phyloP scores from a whole-genome alignment of 2,888 invertebrate genomes.

The Lobophora halterata region DNA sequence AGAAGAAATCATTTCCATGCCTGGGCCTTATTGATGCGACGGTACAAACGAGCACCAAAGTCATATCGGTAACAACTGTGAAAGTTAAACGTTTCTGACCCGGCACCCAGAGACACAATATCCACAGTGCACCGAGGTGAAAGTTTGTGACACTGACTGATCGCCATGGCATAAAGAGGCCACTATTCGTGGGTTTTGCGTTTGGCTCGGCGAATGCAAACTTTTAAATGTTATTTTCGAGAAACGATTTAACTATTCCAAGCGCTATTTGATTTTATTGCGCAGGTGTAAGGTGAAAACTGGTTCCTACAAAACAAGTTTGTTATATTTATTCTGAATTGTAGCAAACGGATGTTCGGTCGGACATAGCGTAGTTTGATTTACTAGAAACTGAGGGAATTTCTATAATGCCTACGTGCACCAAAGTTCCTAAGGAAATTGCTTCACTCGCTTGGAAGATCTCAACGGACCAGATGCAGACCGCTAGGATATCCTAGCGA shows the following conservation, averaged over 20 bases:
- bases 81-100: slow-evolving; percentile 55
- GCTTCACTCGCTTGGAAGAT: no score
- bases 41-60: slow-evolving; percentile 46
- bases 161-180: slow-evolving; percentile 50
- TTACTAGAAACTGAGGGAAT: no score
- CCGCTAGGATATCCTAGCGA: no score
- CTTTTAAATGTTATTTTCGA: slow-evolving; percentile 25
- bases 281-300: slow-evolving; percentile 3
- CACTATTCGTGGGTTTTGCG: slow-evolving; percentile 37
- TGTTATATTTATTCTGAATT: slow-evolving; percentile 25
- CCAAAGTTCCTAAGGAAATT: no score
- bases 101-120: slow-evolving; percentile 58
- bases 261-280: slow-evolving; percentile 4
- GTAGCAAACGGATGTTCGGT: no score
- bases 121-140: slow-evolving; percentile 59
- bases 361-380: no score
- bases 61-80: slow-evolving; percentile 54
- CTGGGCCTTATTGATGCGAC: no score
- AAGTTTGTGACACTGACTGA: slow-evolving; percentile 70
- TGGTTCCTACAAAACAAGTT: slow-evolving; percentile 20
- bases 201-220: slow-evolving; percentile 33
- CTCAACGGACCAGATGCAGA: no score
- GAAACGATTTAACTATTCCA: slow-evolving; percentile 7
- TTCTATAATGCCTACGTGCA: no score
- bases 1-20: no score